Conservation (phyloP, 1,140 invertebrate genomes). For the Nasonia longicornis region DNA sequence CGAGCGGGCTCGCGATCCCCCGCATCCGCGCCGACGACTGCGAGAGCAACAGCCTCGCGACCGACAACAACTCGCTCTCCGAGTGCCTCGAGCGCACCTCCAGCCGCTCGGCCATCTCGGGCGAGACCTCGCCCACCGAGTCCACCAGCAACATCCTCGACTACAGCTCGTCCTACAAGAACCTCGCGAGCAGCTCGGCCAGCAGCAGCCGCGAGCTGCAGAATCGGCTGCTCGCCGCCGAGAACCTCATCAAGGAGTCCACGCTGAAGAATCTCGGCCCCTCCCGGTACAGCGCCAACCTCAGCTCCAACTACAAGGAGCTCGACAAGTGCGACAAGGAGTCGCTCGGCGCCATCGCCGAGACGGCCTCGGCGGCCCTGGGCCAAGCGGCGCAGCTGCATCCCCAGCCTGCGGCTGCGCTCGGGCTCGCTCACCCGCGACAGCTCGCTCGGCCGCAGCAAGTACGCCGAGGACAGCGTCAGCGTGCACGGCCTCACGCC, state of each 20-base stretch:
- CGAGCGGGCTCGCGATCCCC: not conserved
- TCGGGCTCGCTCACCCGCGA: slow-evolving; percentile 63
- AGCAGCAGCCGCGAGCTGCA: slow-evolving; percentile 49
- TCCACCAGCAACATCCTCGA: slow-evolving; percentile 57
- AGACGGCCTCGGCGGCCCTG: slow-evolving; percentile 45
- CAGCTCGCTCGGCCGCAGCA: slow-evolving; percentile 38
- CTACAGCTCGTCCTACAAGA: slow-evolving; percentile 48
- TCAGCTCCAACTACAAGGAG: slow-evolving; percentile 57
- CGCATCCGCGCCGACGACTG: not conserved
- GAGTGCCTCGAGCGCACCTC: slow-evolving; percentile 51
- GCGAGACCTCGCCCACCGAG: slow-evolving; percentile 59
- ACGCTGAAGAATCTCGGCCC: slow-evolving; percentile 59
- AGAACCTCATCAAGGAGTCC: slow-evolving; percentile 66
- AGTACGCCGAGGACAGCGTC: slow-evolving; percentile 49
- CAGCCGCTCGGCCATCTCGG: slow-evolving; percentile 54
- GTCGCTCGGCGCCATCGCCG: slow-evolving; percentile 53
- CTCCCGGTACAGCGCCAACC: slow-evolving; percentile 53
- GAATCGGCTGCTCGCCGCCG: slow-evolving; percentile 60
- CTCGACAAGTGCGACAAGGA: slow-evolving; percentile 62
- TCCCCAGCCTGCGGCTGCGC: slow-evolving; percentile 59
- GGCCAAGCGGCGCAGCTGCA: slow-evolving; percentile 60
- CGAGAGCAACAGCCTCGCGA: slow-evolving; percentile 19
- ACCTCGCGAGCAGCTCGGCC: slow-evolving; percentile 38
- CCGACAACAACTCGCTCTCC: slow-evolving; percentile 46
- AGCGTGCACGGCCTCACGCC: slow-evolving; percentile 52